These are phyloP conservation scores for Andricus curvator DNA, from an alignment of 2,888 invertebrate genomes.

Conservation along the genomic window DNA sequence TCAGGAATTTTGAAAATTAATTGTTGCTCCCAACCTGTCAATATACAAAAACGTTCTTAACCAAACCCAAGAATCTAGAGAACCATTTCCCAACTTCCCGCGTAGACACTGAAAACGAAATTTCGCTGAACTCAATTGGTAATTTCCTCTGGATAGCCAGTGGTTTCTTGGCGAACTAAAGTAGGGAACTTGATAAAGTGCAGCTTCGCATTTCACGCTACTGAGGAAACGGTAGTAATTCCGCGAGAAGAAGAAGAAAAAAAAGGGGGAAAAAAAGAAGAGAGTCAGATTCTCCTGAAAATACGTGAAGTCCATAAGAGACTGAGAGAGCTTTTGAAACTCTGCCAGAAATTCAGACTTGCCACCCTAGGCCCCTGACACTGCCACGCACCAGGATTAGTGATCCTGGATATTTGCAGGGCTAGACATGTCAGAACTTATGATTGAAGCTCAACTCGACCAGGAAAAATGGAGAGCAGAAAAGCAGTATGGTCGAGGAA, in stretches of 20 bases:
- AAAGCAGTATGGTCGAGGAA: slow-evolving; percentile 46
- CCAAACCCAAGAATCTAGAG: neutral
- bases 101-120: slow-evolving; percentile 9
- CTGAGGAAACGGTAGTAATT: slow-evolving; percentile 31
- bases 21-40: too few relatives aligned
- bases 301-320: slow-evolving; percentile 35
- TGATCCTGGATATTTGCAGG: slow-evolving; percentile 51
- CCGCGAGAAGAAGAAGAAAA: neutral
- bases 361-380: slow-evolving; percentile 22
- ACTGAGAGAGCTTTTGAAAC: slow-evolving; percentile 41
- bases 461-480: slow-evolving; percentile 61
- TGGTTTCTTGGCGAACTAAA: slow-evolving; percentile 29
- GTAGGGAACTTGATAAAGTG: slow-evolving; percentile 37
- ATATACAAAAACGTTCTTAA: neutral
- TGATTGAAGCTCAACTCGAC: slow-evolving; percentile 68
- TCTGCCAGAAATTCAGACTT: slow-evolving; percentile 43
- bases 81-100: neutral
- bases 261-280: neutral
- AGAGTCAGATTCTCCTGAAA: slow-evolving; percentile 5
- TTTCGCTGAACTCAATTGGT: slow-evolving; percentile 20
- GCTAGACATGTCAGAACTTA: slow-evolving; percentile 67
- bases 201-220: neutral
- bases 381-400: slow-evolving; percentile 66
- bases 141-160: slow-evolving; percentile 38
- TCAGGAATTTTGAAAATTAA: too few relatives aligned